Conservation (phyloP, 2,888 invertebrate species). For the Ariolimax columbianus region DNA sequence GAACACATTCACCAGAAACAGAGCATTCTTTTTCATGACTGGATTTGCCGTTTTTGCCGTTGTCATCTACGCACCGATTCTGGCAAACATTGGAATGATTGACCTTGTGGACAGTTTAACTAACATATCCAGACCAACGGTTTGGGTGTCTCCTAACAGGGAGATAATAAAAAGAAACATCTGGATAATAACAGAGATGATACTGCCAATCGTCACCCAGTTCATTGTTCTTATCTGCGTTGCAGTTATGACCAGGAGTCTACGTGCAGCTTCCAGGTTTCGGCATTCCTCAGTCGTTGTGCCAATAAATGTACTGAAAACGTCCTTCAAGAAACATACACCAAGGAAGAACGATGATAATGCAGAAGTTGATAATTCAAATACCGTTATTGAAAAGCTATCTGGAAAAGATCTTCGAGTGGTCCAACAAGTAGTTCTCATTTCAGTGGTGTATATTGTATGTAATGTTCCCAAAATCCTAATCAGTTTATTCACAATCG, state of each 20-base stretch:
- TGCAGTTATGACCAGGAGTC: not conserved
- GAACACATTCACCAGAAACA: not conserved
- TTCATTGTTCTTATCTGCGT: conserved; percentile 17
- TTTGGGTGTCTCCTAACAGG: conserved; percentile 21
- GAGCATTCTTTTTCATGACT: not conserved
- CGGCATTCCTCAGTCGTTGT: not conserved
- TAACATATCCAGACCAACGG: not conserved
- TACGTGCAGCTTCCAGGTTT: not conserved
- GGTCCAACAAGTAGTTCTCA: conserved; percentile 19
- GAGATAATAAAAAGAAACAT: not conserved
- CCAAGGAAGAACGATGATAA: not conserved
- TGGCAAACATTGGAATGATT: not conserved
- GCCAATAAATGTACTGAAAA: not conserved
- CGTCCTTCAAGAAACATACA: not conserved
- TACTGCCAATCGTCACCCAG: conserved; percentile 27
- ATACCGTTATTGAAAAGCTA: not conserved
- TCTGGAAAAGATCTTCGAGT: conserved; percentile 15
- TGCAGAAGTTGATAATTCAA: too few species aligned
- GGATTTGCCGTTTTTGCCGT: conserved; percentile 1
- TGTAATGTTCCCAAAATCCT: conserved; percentile 27
- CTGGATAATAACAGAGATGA: not conserved
- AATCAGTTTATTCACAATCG: not conserved
- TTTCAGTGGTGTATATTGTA: conserved; percentile 14
- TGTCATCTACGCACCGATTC: conserved; percentile 2
- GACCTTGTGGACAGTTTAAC: not conserved